Percentiles rank a stretch among this genome's conserved stretches.
phyloP scores from a whole-genome alignment of 2,797 vertebrate genomes.

The Lemur catta region DNA sequence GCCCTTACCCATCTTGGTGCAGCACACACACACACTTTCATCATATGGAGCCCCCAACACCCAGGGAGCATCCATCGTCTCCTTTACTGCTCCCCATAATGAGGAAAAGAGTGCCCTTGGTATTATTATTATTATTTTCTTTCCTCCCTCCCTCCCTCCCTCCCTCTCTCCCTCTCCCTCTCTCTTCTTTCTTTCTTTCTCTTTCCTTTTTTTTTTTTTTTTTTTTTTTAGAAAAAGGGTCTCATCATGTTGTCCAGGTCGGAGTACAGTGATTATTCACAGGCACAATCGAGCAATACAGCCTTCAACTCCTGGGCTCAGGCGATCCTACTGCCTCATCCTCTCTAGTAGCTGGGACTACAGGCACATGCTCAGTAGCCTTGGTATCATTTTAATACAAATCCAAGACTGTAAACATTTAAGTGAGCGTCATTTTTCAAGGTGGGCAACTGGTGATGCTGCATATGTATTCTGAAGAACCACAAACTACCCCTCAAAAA shows the following conservation, averaged over 20 bases:
- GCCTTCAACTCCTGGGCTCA: not conserved
- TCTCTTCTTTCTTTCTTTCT: too few species aligned
- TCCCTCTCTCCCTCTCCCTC: too few species aligned
- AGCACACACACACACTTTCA: rapidly evolving
- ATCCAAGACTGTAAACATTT: not conserved
- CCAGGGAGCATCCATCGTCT: not conserved
- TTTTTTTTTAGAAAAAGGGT: not conserved
- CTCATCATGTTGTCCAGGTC: not conserved
- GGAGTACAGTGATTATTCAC: not conserved
- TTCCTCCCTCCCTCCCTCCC: too few species aligned
- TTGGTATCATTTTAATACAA: not conserved
- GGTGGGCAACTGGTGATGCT: not conserved
- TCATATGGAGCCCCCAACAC: not conserved
- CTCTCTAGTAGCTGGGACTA: not conserved
- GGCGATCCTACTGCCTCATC: not conserved
- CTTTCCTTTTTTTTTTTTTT: too few species aligned
- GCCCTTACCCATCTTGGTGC: not conserved
- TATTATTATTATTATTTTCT: not conserved
- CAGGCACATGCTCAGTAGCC: too few species aligned
- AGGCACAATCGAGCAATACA: not conserved
- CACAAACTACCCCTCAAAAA: not conserved
- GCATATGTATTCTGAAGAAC: not conserved
- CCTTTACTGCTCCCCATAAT: not conserved
- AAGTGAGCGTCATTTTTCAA: not conserved
- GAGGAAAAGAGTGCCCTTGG: not conserved